A percentile compares a stretch with the other conserved stretches of the same genome.
Conservation (phyloP, 2,797 vertebrate genomes). For the Mastacembelus armatus region DNA sequence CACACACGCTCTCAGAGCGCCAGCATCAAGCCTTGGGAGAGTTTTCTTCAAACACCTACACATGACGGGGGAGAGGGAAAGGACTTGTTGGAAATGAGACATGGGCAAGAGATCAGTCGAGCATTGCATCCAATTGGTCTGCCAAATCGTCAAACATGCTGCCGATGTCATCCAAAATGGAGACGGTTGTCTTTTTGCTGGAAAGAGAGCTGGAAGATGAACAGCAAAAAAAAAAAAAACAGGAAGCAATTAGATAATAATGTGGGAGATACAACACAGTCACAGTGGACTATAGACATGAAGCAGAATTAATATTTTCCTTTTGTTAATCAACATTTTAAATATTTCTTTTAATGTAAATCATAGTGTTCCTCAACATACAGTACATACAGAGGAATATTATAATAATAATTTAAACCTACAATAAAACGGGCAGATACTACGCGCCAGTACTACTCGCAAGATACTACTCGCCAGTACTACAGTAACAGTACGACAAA, state of each 20-base stretch:
- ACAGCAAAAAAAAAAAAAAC: not conserved
- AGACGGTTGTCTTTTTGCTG: slow-evolving; percentile 90
- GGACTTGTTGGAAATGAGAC: slow-evolving; percentile 22
- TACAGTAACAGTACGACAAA: no score
- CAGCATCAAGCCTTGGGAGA: slow-evolving; percentile 54
- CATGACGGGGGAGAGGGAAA: slow-evolving; percentile 19
- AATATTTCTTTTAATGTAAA: not conserved
- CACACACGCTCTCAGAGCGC: slow-evolving; percentile 41
- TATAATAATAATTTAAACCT: no score
- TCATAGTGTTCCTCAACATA: not conserved
- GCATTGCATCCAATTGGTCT: slow-evolving; percentile 96
- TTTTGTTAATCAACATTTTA: not conserved
- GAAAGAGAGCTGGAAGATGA: slow-evolving; percentile 43
- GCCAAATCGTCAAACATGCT: slow-evolving; percentile 99
- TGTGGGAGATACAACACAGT: not conserved
- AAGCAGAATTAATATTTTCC: no score
- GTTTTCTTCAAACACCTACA: slow-evolving; percentile 60
- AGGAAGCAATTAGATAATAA: slow-evolving; percentile 4
- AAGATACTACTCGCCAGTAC: no score
- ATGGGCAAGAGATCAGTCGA: slow-evolving; percentile 86
- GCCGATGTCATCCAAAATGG: slow-evolving; percentile 97
- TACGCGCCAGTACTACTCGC: no score
- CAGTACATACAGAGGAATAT: no score
- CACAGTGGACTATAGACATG: not conserved
- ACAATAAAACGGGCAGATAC: no score